Evolutionary conservation across 2,797 vertebrate genomes (phyloP).

Genomic region (Tarsius wallacei): DNA sequence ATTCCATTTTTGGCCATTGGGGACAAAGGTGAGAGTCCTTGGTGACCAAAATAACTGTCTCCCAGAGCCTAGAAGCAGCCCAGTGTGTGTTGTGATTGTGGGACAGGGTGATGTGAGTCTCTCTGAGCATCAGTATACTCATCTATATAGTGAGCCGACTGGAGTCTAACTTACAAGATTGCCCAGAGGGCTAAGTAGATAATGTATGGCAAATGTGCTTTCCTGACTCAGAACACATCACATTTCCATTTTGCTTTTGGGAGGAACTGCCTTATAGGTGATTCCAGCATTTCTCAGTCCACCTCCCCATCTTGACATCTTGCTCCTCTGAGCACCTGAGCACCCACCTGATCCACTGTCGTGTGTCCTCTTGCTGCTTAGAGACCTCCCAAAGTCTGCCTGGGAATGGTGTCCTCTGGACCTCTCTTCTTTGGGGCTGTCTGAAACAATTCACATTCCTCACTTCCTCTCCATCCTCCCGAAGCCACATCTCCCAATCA

Average conservation of each 20-base stretch:
- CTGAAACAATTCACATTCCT: neutral
- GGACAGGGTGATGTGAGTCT: neutral
- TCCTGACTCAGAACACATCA: neutral
- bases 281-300: neutral
- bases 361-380: neutral
- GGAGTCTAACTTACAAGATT: neutral
- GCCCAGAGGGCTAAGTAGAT: neutral
- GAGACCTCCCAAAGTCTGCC: neutral
- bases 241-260: neutral
- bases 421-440: neutral
- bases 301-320: neutral
- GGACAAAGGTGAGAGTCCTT: neutral
- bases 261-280: neutral
- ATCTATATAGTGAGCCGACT: neutral
- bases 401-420: neutral
- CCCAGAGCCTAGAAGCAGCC: neutral
- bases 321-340: neutral
- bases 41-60: neutral
- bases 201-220: neutral
- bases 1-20: neutral
- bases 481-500: neutral
- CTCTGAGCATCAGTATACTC: neutral
- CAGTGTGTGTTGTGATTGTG: accelerated
- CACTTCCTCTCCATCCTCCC: neutral
- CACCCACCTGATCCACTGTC: neutral